Evolutionary conservation across 2,113 vertebrate genomes (phyloP).

Genomic region (Barbus barbus): DNA sequence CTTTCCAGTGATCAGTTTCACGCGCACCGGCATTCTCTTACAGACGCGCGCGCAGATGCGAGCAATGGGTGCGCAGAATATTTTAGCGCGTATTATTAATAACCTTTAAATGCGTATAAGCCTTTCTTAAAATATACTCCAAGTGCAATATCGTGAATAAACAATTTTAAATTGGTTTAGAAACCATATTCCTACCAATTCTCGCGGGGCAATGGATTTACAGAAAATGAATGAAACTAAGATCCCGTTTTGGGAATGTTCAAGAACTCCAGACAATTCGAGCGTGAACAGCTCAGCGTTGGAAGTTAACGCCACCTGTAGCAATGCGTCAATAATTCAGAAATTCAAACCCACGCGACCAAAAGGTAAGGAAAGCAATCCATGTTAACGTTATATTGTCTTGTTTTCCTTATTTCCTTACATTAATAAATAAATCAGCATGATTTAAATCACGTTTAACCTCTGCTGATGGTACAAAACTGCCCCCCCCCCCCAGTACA

Average conservation of each 20-base stretch:
- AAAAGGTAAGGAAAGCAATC: conserved; percentile 48
- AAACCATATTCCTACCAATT: background rate
- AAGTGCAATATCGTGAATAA: background rate
- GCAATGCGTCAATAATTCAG: conserved; percentile 45
- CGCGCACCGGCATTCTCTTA: conserved; percentile 2
- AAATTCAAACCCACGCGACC: conserved; percentile 35
- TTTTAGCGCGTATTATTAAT: background rate
- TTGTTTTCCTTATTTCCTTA: background rate
- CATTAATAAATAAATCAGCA: background rate
- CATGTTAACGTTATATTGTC: background rate
- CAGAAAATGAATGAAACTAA: conserved; percentile 48
- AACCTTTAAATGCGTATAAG: background rate
- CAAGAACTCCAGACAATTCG: conserved; percentile 1
- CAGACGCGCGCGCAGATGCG: background rate
- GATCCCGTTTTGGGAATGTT: conserved; percentile 32
- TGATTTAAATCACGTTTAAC: background rate
- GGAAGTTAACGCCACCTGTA: conserved; percentile 53
- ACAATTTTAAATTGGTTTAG: background rate
- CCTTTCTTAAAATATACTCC: background rate
- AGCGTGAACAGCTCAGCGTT: conserved; percentile 21
- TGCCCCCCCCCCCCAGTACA: too few species aligned
- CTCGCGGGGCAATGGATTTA: conserved; percentile 28
- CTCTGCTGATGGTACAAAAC: background rate
- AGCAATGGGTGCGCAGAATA: background rate
- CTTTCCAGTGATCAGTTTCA: background rate